A percentile compares a stretch with the other conserved stretches of the same genome.
These are phyloP conservation scores for Denticeps clupeoides DNA, from an alignment of 2,797 vertebrate species.

Conservation along the genomic window DNA sequence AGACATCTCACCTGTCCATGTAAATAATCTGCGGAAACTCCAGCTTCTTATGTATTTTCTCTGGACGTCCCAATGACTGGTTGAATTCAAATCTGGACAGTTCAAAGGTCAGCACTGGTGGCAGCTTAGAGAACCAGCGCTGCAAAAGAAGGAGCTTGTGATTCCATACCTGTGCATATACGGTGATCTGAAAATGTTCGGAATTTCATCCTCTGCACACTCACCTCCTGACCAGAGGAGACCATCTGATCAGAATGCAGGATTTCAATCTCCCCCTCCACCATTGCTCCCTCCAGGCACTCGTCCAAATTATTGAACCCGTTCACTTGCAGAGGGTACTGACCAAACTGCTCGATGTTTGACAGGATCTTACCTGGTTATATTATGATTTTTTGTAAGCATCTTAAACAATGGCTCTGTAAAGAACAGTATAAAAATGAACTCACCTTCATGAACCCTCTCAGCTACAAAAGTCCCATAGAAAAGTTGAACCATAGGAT, in stretches of 20 bases:
- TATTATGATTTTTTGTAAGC: no score
- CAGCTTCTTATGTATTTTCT: slow-evolving; percentile 96
- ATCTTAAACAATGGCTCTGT: no score
- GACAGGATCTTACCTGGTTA: slow-evolving; percentile 75
- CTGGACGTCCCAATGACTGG: slow-evolving; percentile 87
- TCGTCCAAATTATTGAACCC: slow-evolving; percentile 85
- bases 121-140: slow-evolving; percentile 95
- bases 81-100: slow-evolving; percentile 96
- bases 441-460: slow-evolving; percentile 76
- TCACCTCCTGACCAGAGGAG: slow-evolving; percentile 78
- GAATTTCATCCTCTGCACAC: not conserved
- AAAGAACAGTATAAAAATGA: not conserved
- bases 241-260: slow-evolving; percentile 57
- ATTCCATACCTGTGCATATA: not conserved
- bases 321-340: slow-evolving; percentile 97
- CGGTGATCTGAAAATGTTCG: not conserved
- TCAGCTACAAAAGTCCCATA: slow-evolving; percentile 91
- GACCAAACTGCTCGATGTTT: slow-evolving; percentile 91
- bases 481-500: slow-evolving; percentile 96
- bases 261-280: slow-evolving; percentile 79
- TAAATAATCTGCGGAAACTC: slow-evolving; percentile 89
- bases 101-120: slow-evolving; percentile 91
- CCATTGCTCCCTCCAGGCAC: slow-evolving; percentile 91
- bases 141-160: slow-evolving; percentile 41
- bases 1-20: slow-evolving; percentile 82